phyloP scores from a whole-genome alignment of 2,888 invertebrate species.

The Lingula anatina region DNA sequence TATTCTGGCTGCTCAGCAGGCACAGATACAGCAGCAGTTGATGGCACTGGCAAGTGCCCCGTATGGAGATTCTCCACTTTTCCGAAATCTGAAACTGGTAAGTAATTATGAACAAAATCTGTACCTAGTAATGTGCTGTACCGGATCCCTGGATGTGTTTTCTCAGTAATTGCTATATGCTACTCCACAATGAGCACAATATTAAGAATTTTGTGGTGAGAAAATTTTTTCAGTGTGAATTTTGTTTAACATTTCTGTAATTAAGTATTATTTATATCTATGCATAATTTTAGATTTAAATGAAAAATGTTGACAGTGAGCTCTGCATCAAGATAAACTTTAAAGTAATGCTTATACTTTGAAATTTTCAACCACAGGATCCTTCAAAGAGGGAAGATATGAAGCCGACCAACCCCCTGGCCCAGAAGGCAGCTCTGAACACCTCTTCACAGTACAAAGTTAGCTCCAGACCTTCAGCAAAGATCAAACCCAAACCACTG shows the following conservation, averaged over 20 bases:
- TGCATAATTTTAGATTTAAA: too few relatives aligned
- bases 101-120: constrained; percentile 3
- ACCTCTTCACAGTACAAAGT: constrained; percentile 58
- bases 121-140: too few relatives aligned
- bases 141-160: too few relatives aligned
- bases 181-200: too few relatives aligned
- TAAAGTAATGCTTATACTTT: too few relatives aligned
- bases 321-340: too few relatives aligned
- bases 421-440: constrained; percentile 58
- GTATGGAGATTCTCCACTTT: constrained; percentile 81
- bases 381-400: constrained; percentile 63
- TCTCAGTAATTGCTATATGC: too few relatives aligned
- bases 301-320: too few relatives aligned
- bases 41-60: constrained; percentile 67
- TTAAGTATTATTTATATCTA: too few relatives aligned
- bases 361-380: constrained; percentile 55
- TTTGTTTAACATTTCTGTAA: too few relatives aligned
- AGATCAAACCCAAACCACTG: constrained; percentile 58
- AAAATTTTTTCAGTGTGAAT: too few relatives aligned
- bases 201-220: too few relatives aligned
- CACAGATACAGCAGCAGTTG: constrained; percentile 59
- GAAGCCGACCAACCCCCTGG: constrained; percentile 61
- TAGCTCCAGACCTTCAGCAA: constrained; percentile 57
- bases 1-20: constrained; percentile 63
- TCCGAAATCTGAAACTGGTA: constrained; percentile 63